Evolutionary conservation across 2,113 vertebrate genomes (phyloP), one percentile per base, ranked within the genome.

Genomic region (Pollachius pollachius): DNA sequence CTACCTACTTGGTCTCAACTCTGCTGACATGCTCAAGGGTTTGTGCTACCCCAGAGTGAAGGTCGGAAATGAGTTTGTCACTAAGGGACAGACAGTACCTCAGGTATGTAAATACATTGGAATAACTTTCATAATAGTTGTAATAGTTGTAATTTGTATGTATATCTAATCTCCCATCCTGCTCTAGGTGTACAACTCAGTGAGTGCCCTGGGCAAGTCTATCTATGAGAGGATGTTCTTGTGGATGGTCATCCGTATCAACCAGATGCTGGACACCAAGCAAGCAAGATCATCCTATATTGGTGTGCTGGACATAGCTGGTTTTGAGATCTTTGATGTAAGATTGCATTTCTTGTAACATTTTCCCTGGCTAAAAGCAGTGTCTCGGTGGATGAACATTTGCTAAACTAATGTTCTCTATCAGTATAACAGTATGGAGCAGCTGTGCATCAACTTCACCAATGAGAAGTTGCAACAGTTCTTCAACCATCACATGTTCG

Each of bases 391-490:
- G n/a, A n/a, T n/a, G n/a, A n/a, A n/a, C n/a, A n/a, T n/a, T n/a
- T n/a, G n/a, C n/a, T n/a, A n/a, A 27, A 41, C 1, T 7, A n/a
- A n/a, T n/a, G 15, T 56, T n/a, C 54, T 16, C 54, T 56, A 16
- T n/a, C 12, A 56, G 54, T 56, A 93, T n/a, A n/a, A n/a, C n/a
- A n/a, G n/a, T n/a, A n/a, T n/a, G n/a, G n/a, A n/a, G n/a, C n/a
- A n/a, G n/a, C n/a, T n/a, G n/a, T n/a, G n/a, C n/a, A n/a, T n/a
- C n/a, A n/a, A n/a, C n/a, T n/a, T n/a, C n/a, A n/a, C 92, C 74
- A 94, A 94, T 52, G 93, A 94, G 79, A 93, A 93, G 85, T 90
- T 94, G 85, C 93, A 94, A 82, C 93, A 94, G 88, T 93, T 92
- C 21, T 93, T 93, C 85, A 93, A 93, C 72, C 92, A 93, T 69